Evolutionary conservation across 1,140 invertebrate genomes (phyloP).

Genomic region (Alviniconcha marisindica): DNA sequence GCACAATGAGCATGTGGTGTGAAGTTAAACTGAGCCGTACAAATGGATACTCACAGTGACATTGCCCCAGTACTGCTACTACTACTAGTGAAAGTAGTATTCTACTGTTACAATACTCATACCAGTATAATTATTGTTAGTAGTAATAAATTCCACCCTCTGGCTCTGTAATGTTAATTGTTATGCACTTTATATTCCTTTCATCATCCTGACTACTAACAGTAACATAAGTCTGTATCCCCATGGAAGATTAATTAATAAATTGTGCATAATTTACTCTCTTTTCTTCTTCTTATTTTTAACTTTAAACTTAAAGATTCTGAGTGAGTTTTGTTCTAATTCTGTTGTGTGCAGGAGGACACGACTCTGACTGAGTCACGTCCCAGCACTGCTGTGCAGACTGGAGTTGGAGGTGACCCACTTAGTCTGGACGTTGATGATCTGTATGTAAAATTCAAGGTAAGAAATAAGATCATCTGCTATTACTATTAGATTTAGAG

Average conservation of each 20-base stretch:
- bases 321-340: neutral
- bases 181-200: too few species aligned
- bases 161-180: too few species aligned
- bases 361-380: conserved; percentile 64
- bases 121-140: too few species aligned
- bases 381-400: conserved; percentile 65
- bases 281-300: neutral
- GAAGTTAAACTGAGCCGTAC: too few species aligned
- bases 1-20: too few species aligned
- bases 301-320: neutral
- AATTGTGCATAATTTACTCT: neutral
- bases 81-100: too few species aligned
- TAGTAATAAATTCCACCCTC: too few species aligned
- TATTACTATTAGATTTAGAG: neutral
- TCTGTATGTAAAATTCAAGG: conserved; percentile 96
- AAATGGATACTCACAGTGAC: too few species aligned
- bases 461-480: conserved; percentile 68
- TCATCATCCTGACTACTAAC: too few species aligned
- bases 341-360: conserved; percentile 65
- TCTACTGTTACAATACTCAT: too few species aligned
- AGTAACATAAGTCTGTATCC: too few species aligned
- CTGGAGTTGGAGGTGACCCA: conserved; percentile 78
- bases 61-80: too few species aligned
- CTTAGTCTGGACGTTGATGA: conserved; percentile 90
- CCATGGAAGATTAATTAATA: neutral